Base-by-base conservation (phyloP, 2,113 vertebrate species). In the Atherinomorus stipes region DNA sequence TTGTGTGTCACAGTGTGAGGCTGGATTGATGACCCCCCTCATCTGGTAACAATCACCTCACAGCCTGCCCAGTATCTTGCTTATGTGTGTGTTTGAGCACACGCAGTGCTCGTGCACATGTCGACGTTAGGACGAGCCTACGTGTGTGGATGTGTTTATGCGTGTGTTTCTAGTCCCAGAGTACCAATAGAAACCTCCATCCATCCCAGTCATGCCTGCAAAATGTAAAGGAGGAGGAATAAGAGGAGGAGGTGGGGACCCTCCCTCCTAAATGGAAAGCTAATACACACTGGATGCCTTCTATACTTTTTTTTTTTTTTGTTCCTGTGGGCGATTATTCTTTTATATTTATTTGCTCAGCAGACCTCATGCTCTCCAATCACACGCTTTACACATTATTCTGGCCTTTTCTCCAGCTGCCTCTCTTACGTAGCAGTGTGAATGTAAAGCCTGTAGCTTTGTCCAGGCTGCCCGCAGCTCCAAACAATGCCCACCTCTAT, bases 11-110 rank as follows among this genome's bases (percentile, higher is more conserved):
- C 60, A 52, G 70, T 80, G 85, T 78, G 83, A 73, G 63, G 49
- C 52, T 42, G 59, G 87, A 86, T 86, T 71, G 77, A 89, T 53
- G 69, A 71, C 78, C 84, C 60, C 73, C 67, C 63, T 63, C 85
- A 83, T 94, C 88, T 93, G 91, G 91, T 79, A 90, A 88, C 89
- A 86, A 93, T 93, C 89, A 89, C 84, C 79, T 84, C 77, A 28
- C 85, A 86, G 85, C 59, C 89, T 74, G 85, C 83, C 87, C 61
- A 31, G 11, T 78, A 44, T 86, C 65, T 82, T 38, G 60, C 34
- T 10, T 42, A 59, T 65, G 69, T 74, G 52, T 80, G 77, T 69
- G 61, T 69, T 66, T 21, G 11, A 69, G 31, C 50, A 57, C 59
- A 50, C 70, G 64, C 40, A 59, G 66, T 11, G 22, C 51, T 47